A percentile compares a stretch with the other conserved stretches of the same genome.
Conservation (phyloP, 2,113 vertebrate species). For the Bufo bufo region DNA sequence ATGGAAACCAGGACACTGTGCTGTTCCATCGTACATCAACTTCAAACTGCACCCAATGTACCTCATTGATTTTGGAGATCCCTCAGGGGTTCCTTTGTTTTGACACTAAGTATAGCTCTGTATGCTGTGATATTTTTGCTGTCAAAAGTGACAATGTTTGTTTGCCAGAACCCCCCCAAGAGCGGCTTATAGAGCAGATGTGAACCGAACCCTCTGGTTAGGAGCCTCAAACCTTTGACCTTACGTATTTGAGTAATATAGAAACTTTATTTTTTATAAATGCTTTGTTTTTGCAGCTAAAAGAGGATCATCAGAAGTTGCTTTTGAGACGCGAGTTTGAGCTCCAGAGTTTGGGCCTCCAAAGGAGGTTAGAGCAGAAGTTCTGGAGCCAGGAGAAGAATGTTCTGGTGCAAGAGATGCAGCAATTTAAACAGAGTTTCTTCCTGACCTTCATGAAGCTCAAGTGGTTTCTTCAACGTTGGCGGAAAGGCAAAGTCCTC, state of each 20-base stretch:
- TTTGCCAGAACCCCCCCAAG: no score
- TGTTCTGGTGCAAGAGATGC: constrained; percentile 90
- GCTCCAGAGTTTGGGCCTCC: constrained; percentile 92
- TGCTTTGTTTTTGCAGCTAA: constrained; percentile 73
- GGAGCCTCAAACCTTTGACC: not conserved
- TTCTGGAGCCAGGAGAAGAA: constrained; percentile 95
- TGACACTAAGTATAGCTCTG: no score
- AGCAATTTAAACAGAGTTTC: constrained; percentile 93
- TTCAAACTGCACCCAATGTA: no score
- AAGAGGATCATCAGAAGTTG: constrained; percentile 93
- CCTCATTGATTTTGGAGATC: no score
- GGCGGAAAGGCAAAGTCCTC: constrained; percentile 88
- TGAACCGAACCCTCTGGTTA: no score
- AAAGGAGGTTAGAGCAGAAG: constrained; percentile 92
- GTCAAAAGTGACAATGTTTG: no score
- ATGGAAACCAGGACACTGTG: no score
- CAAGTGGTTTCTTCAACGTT: constrained; percentile 96
- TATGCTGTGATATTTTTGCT: no score
- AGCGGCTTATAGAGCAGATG: no score
- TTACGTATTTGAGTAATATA: not conserved
- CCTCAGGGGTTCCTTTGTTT: no score
- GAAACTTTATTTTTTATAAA: not conserved
- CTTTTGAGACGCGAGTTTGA: constrained; percentile 90
- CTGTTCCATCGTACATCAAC: no score
- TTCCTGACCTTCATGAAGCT: constrained; percentile 94